Evolutionary conservation across 2,113 vertebrate genomes (phyloP).

Genomic region (Clupea harengus): DNA sequence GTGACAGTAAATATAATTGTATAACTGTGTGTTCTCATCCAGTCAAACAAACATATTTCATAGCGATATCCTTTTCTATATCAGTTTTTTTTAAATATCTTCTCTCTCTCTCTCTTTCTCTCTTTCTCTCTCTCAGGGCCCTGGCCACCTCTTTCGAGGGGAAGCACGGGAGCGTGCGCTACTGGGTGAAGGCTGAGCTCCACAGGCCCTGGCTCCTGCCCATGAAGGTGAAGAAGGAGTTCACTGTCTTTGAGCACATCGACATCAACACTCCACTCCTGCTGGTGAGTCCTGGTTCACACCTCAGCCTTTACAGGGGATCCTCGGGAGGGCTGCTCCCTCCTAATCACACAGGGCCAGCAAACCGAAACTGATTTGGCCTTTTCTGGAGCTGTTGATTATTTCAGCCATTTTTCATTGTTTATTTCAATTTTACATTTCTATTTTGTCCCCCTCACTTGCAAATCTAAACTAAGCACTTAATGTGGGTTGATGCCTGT

Average conservation of each 20-base stretch:
- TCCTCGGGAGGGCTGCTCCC: too few species aligned
- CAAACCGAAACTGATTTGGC: background rate
- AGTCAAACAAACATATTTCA: background rate
- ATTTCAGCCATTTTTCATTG: background rate
- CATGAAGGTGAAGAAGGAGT: constrained; percentile 99
- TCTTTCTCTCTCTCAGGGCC: constrained; percentile 82
- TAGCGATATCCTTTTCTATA: background rate
- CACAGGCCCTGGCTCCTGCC: constrained; percentile 97
- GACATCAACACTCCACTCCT: constrained; percentile 99
- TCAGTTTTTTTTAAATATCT: background rate
- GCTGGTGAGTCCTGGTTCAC: constrained; percentile 78
- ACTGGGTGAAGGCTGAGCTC: constrained; percentile 99
- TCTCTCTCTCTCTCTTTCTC: background rate
- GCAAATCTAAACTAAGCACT: background rate
- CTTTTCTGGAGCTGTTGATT: background rate
- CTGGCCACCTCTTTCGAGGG: constrained; percentile 99
- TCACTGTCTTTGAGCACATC: constrained; percentile 99
- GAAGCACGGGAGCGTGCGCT: constrained; percentile 98
- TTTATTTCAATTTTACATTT: background rate
- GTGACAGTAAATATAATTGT: background rate
- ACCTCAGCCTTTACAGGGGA: background rate
- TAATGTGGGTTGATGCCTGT: background rate
- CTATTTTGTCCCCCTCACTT: background rate
- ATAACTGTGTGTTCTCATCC: background rate
- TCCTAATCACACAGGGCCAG: background rate